phyloP scores from a whole-genome alignment of 2,888 invertebrate genomes.

The Agonopterix alstromeriana region DNA sequence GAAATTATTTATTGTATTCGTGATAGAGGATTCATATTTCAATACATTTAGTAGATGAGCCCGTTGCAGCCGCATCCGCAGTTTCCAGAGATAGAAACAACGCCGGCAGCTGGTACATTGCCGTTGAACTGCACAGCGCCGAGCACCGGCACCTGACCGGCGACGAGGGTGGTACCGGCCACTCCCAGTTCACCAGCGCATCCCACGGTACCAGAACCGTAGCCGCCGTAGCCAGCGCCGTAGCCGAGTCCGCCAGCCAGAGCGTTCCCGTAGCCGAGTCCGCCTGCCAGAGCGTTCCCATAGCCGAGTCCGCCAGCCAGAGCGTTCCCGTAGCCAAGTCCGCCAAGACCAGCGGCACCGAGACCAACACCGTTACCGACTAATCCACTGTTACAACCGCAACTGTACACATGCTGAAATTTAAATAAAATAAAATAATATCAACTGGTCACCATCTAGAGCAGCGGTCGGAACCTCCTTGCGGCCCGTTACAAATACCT shows the following conservation, averaged over 20 bases:
- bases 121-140: too few relatives aligned
- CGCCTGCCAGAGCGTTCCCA: not conserved
- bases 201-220: not conserved
- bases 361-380: not conserved
- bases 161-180: too few relatives aligned
- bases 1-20: not conserved
- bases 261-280: too few relatives aligned
- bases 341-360: not conserved
- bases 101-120: too few relatives aligned
- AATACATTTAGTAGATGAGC: constrained; percentile 13
- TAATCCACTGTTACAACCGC: not conserved
- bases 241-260: too few relatives aligned
- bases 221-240: not conserved
- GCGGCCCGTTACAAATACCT: not conserved
- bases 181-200: too few relatives aligned
- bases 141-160: too few relatives aligned
- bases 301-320: not conserved
- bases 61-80: constrained; percentile 14
- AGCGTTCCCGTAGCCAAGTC: not conserved
- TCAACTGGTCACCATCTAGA: not conserved
- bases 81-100: too few relatives aligned
- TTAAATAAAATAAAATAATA: too few relatives aligned
- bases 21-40: not conserved
- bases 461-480: not conserved
- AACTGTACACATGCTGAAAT: not conserved